Conservation (phyloP, 2,797 vertebrate species). For the Helostoma temminkii region DNA sequence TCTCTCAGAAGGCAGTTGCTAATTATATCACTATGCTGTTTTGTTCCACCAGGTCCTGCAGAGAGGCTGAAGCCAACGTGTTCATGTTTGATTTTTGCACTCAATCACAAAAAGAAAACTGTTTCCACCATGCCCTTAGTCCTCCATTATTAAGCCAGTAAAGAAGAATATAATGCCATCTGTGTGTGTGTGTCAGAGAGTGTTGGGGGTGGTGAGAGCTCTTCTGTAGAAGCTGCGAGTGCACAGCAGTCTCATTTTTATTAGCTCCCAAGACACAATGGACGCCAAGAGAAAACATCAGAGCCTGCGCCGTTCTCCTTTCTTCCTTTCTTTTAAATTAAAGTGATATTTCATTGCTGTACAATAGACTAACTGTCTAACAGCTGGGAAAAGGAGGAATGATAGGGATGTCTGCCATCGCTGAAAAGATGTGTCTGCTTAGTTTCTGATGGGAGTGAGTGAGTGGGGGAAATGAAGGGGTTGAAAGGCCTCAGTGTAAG, state of each 20-base stretch:
- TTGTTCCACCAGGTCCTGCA: conserved; percentile 55
- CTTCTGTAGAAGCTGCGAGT: conserved; percentile 39
- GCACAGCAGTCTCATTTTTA: conserved; percentile 71
- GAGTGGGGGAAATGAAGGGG: neutral
- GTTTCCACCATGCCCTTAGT: conserved; percentile 64
- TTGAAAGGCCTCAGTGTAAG: conserved; percentile 7
- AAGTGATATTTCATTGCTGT: conserved; percentile 79
- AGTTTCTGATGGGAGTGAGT: conserved; percentile 29
- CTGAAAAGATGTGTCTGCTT: conserved; percentile 32
- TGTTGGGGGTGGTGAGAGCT: conserved; percentile 18
- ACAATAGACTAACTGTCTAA: conserved; percentile 60
- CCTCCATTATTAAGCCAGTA: conserved; percentile 78
- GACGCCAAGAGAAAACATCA: conserved; percentile 69
- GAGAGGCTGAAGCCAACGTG: conserved; percentile 63
- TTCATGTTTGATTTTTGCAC: conserved; percentile 71
- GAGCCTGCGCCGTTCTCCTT: conserved; percentile 53
- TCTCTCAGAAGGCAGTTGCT: conserved; percentile 65
- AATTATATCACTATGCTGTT: conserved; percentile 71
- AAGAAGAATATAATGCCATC: conserved; percentile 63
- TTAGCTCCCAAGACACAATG: conserved; percentile 71
- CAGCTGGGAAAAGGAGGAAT: conserved; percentile 63
- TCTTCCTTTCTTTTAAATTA: conserved; percentile 76
- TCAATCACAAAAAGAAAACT: conserved; percentile 59
- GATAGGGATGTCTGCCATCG: conserved; percentile 48
- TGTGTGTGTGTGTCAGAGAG: conserved; percentile 41